Conservation (phyloP, 1,140 invertebrate genomes). For the Aethina tumida region DNA sequence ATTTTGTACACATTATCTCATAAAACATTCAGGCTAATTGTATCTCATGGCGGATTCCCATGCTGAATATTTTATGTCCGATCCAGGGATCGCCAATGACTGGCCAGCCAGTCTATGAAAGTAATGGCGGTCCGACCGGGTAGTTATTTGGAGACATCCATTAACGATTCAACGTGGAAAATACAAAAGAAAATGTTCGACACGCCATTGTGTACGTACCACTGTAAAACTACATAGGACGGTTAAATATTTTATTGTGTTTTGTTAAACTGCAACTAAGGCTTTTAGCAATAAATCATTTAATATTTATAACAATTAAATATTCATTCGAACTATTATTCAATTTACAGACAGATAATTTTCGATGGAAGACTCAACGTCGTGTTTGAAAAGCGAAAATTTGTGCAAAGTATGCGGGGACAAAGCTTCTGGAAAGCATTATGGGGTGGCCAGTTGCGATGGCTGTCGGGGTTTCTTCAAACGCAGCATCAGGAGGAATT, state of each 20-base stretch:
- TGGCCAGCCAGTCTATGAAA: no score
- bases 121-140: no score
- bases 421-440: constrained; percentile 87
- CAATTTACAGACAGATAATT: constrained; percentile 2
- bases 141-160: no score
- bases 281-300: constrained; percentile 13
- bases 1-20: no score
- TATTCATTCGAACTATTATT: background rate
- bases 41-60: no score
- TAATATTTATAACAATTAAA: background rate
- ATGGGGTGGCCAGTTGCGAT: constrained; percentile 83
- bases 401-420: constrained; percentile 64
- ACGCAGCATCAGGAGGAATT: constrained; percentile 75
- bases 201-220: background rate
- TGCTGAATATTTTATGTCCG: no score
- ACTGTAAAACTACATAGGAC: background rate
- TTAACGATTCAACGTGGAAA: no score
- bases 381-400: constrained; percentile 21
- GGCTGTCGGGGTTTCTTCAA: constrained; percentile 91
- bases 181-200: no score
- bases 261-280: background rate
- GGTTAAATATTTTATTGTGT: background rate
- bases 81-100: no score
- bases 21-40: no score
- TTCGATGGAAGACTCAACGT: constrained; percentile 25